These are phyloP conservation scores for Eurytoma californica DNA, from an alignment of 2,888 invertebrate genomes.

Conservation along the genomic window DNA sequence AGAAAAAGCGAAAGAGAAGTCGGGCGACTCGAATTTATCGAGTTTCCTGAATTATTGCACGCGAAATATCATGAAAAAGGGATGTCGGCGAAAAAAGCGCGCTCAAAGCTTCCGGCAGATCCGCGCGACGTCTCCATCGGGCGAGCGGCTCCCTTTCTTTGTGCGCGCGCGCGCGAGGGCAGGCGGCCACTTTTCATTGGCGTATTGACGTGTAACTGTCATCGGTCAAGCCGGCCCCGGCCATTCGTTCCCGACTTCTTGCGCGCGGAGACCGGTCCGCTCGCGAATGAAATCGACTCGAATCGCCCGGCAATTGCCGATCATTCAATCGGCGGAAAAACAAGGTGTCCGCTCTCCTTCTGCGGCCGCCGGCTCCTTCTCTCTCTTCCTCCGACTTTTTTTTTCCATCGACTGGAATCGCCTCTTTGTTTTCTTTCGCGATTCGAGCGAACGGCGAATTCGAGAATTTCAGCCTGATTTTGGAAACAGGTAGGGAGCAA, in stretches of 20 bases:
- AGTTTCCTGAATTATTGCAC: conserved; percentile 43
- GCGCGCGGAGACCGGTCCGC: conserved; percentile 21
- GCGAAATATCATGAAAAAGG: conserved; percentile 49
- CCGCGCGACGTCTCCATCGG: conserved; percentile 51
- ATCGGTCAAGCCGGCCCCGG: conserved; percentile 61
- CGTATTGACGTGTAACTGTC: conserved; percentile 75
- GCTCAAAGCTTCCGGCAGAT: conserved; percentile 57
- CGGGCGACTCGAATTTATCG: conserved; percentile 43
- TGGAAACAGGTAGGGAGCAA: background rate
- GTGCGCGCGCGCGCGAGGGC: conserved; percentile 41
- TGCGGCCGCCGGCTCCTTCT: background rate
- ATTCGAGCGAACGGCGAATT: background rate
- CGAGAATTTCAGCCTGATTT: background rate
- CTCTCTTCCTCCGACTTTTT: conserved; percentile 20
- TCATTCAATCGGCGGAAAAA: conserved; percentile 58
- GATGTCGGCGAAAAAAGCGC: background rate
- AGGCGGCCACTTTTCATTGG: conserved; percentile 67
- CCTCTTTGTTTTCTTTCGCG: background rate
- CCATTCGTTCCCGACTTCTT: conserved; percentile 59
- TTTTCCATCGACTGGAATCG: background rate
- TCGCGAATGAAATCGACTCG: conserved; percentile 55
- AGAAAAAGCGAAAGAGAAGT: background rate
- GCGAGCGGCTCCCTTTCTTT: conserved; percentile 30
- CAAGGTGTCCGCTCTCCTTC: conserved; percentile 31
- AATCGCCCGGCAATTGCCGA: conserved; percentile 54